Evolutionary conservation across 2,113 vertebrate genomes (phyloP).

Genomic region (Furnarius figulus): DNA sequence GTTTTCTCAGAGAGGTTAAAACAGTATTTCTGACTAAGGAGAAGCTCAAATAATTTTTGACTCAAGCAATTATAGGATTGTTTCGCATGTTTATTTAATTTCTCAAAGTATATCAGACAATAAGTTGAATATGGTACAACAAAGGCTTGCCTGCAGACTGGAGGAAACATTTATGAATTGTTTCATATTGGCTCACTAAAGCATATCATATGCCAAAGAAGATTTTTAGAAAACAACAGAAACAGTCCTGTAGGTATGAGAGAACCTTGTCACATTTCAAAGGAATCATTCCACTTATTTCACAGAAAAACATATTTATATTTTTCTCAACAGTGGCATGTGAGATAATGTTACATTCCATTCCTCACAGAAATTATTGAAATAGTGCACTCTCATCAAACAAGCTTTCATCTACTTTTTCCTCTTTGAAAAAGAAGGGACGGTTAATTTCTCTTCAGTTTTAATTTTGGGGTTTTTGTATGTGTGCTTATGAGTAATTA

Average conservation of each 20-base stretch:
- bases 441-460: background rate
- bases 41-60: background rate
- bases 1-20: background rate
- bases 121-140: background rate
- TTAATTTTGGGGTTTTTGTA: background rate
- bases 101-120: background rate
- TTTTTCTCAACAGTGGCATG: background rate
- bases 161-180: background rate
- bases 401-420: background rate
- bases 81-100: background rate
- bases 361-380: background rate
- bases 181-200: background rate
- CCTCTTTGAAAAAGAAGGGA: background rate
- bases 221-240: background rate
- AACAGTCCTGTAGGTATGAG: background rate
- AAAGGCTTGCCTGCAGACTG: background rate
- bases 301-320: background rate
- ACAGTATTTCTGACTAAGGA: background rate
- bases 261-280: background rate
- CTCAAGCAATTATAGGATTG: background rate
- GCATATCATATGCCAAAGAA: accelerated
- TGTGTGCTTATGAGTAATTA: background rate
- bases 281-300: background rate
- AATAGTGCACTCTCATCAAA: background rate
- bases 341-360: background rate